Evolutionary conservation across 1,140 invertebrate species (phyloP), one percentile per base, ranked within the genome.

Genomic region (Drosophila insularis): DNA sequence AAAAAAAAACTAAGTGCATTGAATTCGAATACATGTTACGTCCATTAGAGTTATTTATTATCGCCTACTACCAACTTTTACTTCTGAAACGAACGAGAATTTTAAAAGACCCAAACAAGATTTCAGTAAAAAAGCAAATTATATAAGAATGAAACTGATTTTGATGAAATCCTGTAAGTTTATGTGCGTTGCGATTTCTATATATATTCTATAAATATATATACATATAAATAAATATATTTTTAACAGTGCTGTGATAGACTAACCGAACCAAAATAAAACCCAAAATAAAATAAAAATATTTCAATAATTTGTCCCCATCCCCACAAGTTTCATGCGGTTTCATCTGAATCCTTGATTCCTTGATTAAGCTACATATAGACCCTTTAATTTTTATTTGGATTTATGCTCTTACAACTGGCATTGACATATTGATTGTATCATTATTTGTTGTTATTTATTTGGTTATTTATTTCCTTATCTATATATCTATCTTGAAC

Each of bases 241-340:
- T 27, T 72, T 84, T 89, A 89, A 89, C 85, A 84, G 85, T 89
- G 84, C 84, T 89, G 84, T 89, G 84, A 89, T 89, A 89, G 77
- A 89, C 84, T 87, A 89, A 87, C 80, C 79, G 74, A 74, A 69
- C 72, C 72, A 59, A 69, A 43, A 7, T 46, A 46, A 11, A 43
- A 19, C 14, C 43, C 8, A 46, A 43, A 43, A n/a, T n/a, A 4
- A 43, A 5, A 27, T 0, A 5, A 27, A 27, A 4, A 35, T 10
- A 50, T 59, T 59, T 37, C 2, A 37, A 37, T 37, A 37, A 75
- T 75, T 75, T 75, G 64, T 50, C 19, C 43, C 71, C 53, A n/a
- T 1, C 32, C 10, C 31, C 37, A 8, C 31, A n/a, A n/a, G 4
- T 54, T 63, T 63, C 58, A 50, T 63, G 69, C 63, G 43, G 43